Conservation (phyloP, 92 coral and sea anemone genomes). For the Porites divaricata region DNA sequence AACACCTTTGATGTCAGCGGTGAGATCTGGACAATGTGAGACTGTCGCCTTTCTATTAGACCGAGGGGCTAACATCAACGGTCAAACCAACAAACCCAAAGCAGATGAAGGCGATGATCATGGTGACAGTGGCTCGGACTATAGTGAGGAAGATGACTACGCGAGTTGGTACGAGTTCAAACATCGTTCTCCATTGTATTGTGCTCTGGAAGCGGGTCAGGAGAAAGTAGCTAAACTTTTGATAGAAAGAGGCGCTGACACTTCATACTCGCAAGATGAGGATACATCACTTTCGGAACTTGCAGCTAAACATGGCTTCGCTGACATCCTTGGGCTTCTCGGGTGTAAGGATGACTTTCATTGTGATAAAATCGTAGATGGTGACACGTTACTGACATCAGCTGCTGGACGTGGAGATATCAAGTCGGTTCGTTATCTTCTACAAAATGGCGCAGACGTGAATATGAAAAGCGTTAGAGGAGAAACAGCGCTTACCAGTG, state of each 20-base stretch:
- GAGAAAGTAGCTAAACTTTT: constrained; percentile 22
- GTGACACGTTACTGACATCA: neutral
- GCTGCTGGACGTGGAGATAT: constrained; percentile 19
- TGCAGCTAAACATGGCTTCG: constrained; percentile 10
- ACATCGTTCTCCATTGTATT: neutral
- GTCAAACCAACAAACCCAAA: neutral
- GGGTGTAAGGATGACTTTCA: neutral
- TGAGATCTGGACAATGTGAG: constrained; percentile 10
- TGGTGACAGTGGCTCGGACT: neutral
- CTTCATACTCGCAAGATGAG: neutral
- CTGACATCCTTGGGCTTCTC: neutral
- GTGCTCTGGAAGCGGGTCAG: constrained; percentile 17
- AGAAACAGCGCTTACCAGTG: neutral
- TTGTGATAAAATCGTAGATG: neutral
- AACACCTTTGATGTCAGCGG: constrained; percentile 1
- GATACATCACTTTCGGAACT: neutral
- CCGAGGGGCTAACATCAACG: constrained; percentile 28
- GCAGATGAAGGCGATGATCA: neutral
- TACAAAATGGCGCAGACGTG: constrained; percentile 33
- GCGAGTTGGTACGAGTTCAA: neutral
- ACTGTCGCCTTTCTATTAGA: constrained; percentile 26
- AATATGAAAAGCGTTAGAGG: neutral
- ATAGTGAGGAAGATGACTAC: neutral
- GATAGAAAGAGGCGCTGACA: constrained; percentile 31
- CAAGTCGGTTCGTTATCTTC: constrained; percentile 1